Evolutionary conservation across 2,113 vertebrate species (phyloP), one percentile per base, ranked within the genome.

Genomic region (Pitta sordida): DNA sequence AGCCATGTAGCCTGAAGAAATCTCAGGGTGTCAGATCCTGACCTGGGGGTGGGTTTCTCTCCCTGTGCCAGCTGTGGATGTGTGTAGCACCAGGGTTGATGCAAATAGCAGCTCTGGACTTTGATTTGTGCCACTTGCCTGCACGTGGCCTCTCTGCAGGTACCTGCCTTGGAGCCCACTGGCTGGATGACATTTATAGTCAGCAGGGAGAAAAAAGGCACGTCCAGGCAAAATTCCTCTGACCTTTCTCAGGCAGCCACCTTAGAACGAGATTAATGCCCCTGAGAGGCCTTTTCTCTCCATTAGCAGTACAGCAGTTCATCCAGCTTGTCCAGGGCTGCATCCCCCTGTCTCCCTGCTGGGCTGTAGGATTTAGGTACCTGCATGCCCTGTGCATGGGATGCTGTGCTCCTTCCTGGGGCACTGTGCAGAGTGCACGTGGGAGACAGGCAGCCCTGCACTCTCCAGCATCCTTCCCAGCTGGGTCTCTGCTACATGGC

Each of bases 211-310:
- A 76, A 76, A 77, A 87, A 87, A 87, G 84, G 39, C 90, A 90
- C 4, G 1, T 76, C 90, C 91, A 69, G 87, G 70, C 53, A 76
- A 91, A 83, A 91, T 82, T 60, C 75, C 65, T 68, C 62, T 88
- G 96, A 87, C 93, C 91, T 95, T 95, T 95, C 75, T 58, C 44
- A 62, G 87, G 49, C 91, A 95, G 69, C 62, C 86, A 59, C 83
- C 91, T 92, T 43, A 88, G 64, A 68, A 90, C 0, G 32, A 83
- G 84, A 90, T 95, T 69, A 91, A 91, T 91, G 84, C 49, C 82
- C 79, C 53, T 24, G 75, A 68, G 58, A 87, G 53, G 87, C 53
- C 49, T 79, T 87, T 95, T 87, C 87, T 94, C 87, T 81, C 78
- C 19, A 6, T 69, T 43, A 55, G 69, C 0, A 0, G 3, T 43